Conservation (phyloP, 1,140 invertebrate genomes). For the Papilio polyxenes region DNA sequence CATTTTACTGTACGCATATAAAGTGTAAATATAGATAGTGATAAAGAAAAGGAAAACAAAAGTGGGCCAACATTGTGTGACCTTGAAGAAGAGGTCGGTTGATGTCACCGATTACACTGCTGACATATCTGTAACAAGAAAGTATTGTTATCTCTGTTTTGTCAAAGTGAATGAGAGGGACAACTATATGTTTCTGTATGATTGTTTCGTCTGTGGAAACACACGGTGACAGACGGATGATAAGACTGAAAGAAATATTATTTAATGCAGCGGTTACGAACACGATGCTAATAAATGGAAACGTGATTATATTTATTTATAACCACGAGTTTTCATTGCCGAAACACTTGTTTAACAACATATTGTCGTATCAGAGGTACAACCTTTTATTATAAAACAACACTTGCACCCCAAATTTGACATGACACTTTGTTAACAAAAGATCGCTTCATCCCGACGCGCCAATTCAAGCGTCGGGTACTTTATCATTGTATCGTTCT, state of each 20-base stretch:
- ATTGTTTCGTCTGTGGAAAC: neutral
- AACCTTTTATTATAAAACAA: too few species aligned
- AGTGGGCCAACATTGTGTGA: slow-evolving; percentile 9
- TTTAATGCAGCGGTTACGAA: slow-evolving; percentile 7
- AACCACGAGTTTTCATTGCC: neutral
- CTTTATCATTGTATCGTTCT: neutral
- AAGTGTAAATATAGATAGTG: slow-evolving; percentile 12
- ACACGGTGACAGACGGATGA: neutral
- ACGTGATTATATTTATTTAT: slow-evolving; percentile 17
- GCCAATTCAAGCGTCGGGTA: neutral
- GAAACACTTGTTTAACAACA: neutral
- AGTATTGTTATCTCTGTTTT: neutral
- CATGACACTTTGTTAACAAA: too few species aligned
- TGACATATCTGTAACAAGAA: neutral
- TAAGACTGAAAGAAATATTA: slow-evolving; percentile 4
- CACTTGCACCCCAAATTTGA: too few species aligned
- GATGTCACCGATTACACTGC: neutral
- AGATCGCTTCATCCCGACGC: neutral
- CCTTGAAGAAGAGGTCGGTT: slow-evolving; percentile 4
- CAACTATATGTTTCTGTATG: neutral
- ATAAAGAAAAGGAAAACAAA: slow-evolving; percentile 21
- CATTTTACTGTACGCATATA: neutral
- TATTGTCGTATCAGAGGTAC: neutral
- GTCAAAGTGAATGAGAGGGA: neutral
- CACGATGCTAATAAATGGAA: slow-evolving; percentile 25